Evolutionary conservation across 92 coral and sea anemone genomes (phyloP), one percentile per base, ranked within the genome.

Genomic region (Paragorgia papillata): DNA sequence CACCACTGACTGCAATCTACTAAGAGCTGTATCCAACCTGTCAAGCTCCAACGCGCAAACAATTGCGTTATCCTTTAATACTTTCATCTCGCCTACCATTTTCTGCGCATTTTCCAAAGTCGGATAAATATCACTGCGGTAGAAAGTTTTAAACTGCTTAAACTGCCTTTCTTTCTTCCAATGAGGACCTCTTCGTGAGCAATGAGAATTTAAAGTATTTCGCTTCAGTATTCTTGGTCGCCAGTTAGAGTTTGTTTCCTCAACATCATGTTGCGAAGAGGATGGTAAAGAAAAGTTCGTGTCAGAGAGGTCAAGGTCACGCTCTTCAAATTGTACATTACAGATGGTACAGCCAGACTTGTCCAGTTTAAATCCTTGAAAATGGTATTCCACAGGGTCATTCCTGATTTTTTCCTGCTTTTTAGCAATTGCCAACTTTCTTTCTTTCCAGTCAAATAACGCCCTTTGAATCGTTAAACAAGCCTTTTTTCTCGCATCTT

Each of bases 291-390:
- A 37, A 37, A 10, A 37, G 53, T 8, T 33, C 15, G 48, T 31
- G 32, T 20, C 43, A 19, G 57, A 7, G 20, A 46, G 28, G 7
- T 67, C 51, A 25, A 19, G n/a, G 6, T 2, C 27, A 43, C 22
- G 37, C 18, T 49, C 62, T 3, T 31, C 77, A 50, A 70, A 70
- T 34, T 24, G 62, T 20, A 53, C 30, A 7, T 26, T 33, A 79
- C 97, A 92, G 29, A 92, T 83, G 25, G 88, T 81, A 56, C 96
- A 90, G 5, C 86, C 87, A 28, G 87, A 75, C 66, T 73, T 65
- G 85, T 92, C 97, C 24, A 86, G 58, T 60, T 74, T 88, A 73
- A 92, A 87, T 22, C 30, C 51, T 29, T 69, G 73, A 24, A 92
- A 87, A 63, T 84, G 84, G 10, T 2, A 19, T 50, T 70, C 39